Base-by-base conservation (phyloP, 1,140 invertebrate species). In the Thaumetopoea pityocampa region DNA sequence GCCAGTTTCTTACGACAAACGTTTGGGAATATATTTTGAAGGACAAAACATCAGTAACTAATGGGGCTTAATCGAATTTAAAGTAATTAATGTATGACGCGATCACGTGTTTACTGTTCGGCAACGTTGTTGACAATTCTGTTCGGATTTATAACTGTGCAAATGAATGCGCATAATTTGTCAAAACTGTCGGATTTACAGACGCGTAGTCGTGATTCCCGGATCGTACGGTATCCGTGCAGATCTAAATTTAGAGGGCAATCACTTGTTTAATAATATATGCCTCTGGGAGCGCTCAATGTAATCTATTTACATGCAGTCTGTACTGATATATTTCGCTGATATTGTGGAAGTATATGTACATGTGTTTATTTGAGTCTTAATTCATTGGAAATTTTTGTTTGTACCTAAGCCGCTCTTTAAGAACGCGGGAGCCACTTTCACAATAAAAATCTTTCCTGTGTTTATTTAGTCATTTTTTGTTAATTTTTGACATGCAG, bases 191-290 rank as follows among this genome's bases (percentile, higher is more conserved):
- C 42, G 44, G 58, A 60, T 62, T 63, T 56, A 46, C 53, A 53
- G 57, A 37, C 48, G 35, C 38, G 45, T 38, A 29, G 20, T 26
- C 45, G 43, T 38, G 53, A 55, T 50, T 52, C 49, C 26, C 47
- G 36, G 41, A 55, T 58, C 49, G 50, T 22, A 38, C 46, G 42
- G 34, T 63, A 53, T 54, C 55, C 59, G 59, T 51, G 51, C 60
- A 55, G 48, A 60, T 67, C 61, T 70, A 63, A 67, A 67, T 66
- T 71, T 63, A 66, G 50, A 46, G 44, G 42, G 52, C 58, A 67
- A 67, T 67, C 50, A 56, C 46, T 60, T 49, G 53, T 67, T 67
- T 61, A 62, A 65, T 68, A 65, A 68, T 65, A 50, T 57, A 65
- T 57, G 55, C 44, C 41, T 37, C 41, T 35, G 41, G 40, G 35